Base-by-base conservation (phyloP, 2,888 invertebrate species). In the Bellardia bayeri region DNA sequence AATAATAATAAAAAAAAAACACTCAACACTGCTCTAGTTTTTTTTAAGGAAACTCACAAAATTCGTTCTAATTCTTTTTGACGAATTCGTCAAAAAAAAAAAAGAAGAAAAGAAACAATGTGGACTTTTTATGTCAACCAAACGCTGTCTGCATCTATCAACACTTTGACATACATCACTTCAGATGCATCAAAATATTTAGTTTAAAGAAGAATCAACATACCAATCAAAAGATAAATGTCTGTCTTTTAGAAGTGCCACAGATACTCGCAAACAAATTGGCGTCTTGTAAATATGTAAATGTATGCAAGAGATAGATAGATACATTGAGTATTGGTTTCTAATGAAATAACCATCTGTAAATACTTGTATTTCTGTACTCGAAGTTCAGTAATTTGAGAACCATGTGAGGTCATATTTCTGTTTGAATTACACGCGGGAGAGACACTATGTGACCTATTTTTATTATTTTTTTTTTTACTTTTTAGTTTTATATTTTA, bases 61-160 rank as follows among this genome's bases (percentile, higher is more conserved):
- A 16, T 51, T 49, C 51, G 4, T 61, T 64, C 64, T 23, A 42
- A 45, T 61, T 75, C n/a, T 51, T 37, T 45, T 74, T 86, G 74
- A 86, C 63, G 86, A 82, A 79, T 82, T 82, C 78, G 61, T 82
- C 75, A 75, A 79, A 40, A 63, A 64, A 64, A 45, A 61, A 61
- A 61, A n/a, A 63, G 16, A 7, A 37, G 40, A 6, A 40, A 58
- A 6, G 6, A 51, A 30, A 58, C 51, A 5, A 33, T 45, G 64
- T 66, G 45, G 54, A 64, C 8, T 66, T 80, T 80, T 49, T 61
- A 61, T 51, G 30, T 33, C 37, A 23, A 14, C 23, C 45, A 40
- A 16, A 9, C 8, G 40, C 1, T 66, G 66, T 66, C 56, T 58
- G 33, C 16, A 30, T 75, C 49, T 45, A 23, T 80, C 69, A 69